Evolutionary conservation across 1,140 invertebrate genomes (phyloP).

Genomic region (Scaptomyza montana): DNA sequence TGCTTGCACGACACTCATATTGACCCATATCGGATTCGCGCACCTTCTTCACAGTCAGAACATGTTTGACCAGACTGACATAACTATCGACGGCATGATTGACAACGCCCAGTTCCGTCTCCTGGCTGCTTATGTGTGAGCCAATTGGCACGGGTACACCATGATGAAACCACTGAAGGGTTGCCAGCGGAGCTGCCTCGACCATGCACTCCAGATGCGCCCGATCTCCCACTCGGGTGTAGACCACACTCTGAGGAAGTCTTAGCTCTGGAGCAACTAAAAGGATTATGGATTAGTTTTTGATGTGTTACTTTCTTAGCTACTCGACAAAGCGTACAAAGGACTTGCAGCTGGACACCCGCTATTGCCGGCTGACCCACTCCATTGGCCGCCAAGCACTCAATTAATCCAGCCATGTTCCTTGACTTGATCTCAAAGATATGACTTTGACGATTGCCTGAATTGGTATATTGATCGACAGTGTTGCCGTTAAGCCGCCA

Average conservation of each 20-base stretch:
- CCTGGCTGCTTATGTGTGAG: constrained; percentile 85
- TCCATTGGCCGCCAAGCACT: constrained; percentile 89
- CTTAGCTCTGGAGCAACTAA: constrained; percentile 89
- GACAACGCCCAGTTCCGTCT: constrained; percentile 53
- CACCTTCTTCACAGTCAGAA: constrained; percentile 88
- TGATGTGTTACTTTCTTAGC: background rate
- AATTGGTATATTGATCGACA: constrained; percentile 85
- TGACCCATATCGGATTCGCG: constrained; percentile 89
- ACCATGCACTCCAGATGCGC: constrained; percentile 89
- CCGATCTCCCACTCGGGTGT: constrained; percentile 88
- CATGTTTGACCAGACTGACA: constrained; percentile 84
- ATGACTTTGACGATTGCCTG: constrained; percentile 87
- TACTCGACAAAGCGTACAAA: constrained; percentile 81
- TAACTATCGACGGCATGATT: constrained; percentile 60
- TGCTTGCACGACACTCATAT: constrained; percentile 91
- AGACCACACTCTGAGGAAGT: constrained; percentile 87
- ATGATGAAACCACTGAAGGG: constrained; percentile 86
- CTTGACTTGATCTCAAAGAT: constrained; percentile 88
- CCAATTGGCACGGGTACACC: constrained; percentile 85
- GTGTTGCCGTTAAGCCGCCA: constrained; percentile 87
- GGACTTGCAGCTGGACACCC: constrained; percentile 85
- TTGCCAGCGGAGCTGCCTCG: constrained; percentile 87
- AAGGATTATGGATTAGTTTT: background rate
- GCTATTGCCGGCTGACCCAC: constrained; percentile 89
- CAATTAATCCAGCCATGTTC: constrained; percentile 88